Evolutionary conservation across 2,113 vertebrate species (phyloP), one percentile per base, ranked within the genome.

Genomic region (Lutjanus erythropterus): DNA sequence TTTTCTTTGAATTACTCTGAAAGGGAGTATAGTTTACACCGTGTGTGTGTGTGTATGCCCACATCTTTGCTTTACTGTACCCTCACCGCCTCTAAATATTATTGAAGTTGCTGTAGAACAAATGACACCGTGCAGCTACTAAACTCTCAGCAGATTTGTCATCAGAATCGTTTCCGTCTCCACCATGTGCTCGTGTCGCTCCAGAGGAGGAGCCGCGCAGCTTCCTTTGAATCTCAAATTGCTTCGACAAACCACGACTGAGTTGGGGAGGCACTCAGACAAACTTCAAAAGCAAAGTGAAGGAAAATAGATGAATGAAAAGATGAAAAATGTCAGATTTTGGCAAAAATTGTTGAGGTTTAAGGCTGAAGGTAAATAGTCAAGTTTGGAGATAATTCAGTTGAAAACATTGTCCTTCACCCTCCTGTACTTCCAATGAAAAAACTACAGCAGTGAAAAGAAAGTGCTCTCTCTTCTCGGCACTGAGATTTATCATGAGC

Each of bases 201-300:
- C 64, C 65, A 10, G 27, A 42, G 67, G n/a, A 55, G 23, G 41
- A 31, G 68, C 25, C 2, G n/a, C 7, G 5, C 21, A 44, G 25
- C 19, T 73, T 31, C 35, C 33, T 86, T 46, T 81, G 42, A 74
- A 47, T 67, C 33, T 42, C 53, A 66, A 76, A 74, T 65, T 59
- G 59, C 52, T 71, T 69, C 31, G 16, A 21, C 49, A 41, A 72
- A 79, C 46, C 42, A 49, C 1, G 31, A 25, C n/a, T 31, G 23
- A 41, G 35, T 23, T 33, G 6, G 1, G 21, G 33, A 71, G 29
- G 35, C 23, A 11, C 59, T 50, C 14, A 44, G 18, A 52, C 11
- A n/a, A 59, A 65, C 55, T 65, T 61, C 31, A 46, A 81, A 71
- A 47, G 49, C 25, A 46, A 31, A 37, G n/a, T 33, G 12, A 59